Evolutionary conservation across 2,797 vertebrate species (phyloP).

Genomic region (Manis pentadactyla): DNA sequence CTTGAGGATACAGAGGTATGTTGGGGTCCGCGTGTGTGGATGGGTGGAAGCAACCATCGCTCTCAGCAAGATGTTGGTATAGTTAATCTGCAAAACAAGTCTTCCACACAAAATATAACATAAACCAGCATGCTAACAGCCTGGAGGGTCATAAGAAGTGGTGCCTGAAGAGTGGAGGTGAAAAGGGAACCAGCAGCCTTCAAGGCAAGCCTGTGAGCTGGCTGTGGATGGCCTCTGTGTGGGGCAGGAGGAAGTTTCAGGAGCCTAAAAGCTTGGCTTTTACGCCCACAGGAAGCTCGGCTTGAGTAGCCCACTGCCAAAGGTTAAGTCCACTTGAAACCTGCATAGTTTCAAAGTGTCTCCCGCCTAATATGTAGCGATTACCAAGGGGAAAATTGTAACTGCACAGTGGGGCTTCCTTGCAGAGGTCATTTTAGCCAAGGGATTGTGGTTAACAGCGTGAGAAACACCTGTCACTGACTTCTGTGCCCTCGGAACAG

Average conservation of each 20-base stretch:
- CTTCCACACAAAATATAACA: not conserved
- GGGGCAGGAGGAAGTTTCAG: not conserved
- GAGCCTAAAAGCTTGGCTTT: not conserved
- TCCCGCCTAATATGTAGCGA: not conserved
- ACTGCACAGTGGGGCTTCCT: not conserved
- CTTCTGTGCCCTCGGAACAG: not conserved
- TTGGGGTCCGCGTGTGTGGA: accelerated
- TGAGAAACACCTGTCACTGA: no score
- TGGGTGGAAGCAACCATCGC: not conserved
- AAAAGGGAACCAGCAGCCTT: not conserved
- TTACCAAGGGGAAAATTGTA: not conserved
- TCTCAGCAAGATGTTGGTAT: not conserved
- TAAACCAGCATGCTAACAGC: not conserved
- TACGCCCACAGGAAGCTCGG: not conserved
- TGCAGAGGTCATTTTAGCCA: not conserved
- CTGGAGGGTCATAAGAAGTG: not conserved
- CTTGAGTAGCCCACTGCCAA: not conserved
- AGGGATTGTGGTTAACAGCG: not conserved
- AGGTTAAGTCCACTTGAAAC: not conserved
- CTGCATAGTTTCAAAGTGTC: not conserved
- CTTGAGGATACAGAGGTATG: not conserved
- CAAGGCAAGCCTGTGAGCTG: not conserved
- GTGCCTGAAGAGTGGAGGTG: not conserved
- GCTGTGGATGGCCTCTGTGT: not conserved
- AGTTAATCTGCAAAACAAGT: not conserved